Evolutionary conservation across 2,888 invertebrate genomes (phyloP).

Genomic region (Hanleya hanleyi): DNA sequence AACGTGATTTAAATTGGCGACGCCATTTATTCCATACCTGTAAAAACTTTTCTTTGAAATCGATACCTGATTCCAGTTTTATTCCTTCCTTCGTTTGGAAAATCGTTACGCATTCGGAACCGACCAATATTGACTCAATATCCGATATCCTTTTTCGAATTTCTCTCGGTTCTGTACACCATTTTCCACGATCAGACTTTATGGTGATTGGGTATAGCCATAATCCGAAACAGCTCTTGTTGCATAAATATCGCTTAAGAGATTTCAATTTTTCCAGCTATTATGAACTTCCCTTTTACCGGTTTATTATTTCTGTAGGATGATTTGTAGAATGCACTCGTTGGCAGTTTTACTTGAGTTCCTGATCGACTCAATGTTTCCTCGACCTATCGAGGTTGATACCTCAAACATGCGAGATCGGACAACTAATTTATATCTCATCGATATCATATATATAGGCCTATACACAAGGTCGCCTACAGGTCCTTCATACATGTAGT

Average conservation of each 20-base stretch:
- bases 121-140: no score
- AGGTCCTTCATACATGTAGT: no score
- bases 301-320: no score
- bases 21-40: background rate
- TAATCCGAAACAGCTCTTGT: background rate
- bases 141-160: background rate
- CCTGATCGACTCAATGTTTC: no score
- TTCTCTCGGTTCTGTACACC: background rate
- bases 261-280: background rate
- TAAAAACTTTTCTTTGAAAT: background rate
- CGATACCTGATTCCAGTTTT: background rate
- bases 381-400: no score
- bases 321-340: no score
- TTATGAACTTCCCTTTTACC: background rate
- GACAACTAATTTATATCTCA: no score
- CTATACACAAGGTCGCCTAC: no score
- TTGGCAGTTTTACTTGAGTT: no score
- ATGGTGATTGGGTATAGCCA: background rate
- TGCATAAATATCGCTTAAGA: background rate
- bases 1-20: background rate
- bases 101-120: no score
- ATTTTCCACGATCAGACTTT: constrained; percentile 1
- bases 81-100: background rate
- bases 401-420: no score
- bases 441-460: no score